Percentiles rank a stretch among this genome's conserved stretches.
phyloP scores from a whole-genome alignment of 2,113 vertebrate species.

The Poeciliopsis prolifica region DNA sequence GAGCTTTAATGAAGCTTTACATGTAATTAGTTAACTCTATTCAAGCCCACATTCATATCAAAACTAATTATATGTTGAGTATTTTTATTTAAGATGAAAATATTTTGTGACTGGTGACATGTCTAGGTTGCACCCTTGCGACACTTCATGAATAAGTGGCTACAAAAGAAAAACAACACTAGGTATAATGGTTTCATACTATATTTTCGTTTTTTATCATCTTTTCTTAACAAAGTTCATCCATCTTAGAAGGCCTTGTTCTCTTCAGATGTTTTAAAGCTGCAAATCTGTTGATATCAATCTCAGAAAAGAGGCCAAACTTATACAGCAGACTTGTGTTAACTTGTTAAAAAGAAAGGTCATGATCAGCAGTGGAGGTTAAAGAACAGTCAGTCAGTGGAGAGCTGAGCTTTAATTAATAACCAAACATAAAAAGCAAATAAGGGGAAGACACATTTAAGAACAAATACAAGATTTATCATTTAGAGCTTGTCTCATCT shows the following conservation, averaged over 20 bases:
- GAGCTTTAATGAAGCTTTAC: too few relatives aligned
- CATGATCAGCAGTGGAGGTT: background rate
- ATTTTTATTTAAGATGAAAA: too few relatives aligned
- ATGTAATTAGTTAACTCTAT: too few relatives aligned
- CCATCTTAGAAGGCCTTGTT: background rate
- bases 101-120: too few relatives aligned
- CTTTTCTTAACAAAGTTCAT: too few relatives aligned
- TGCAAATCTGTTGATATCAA: background rate
- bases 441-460: background rate
- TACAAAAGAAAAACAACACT: too few relatives aligned
- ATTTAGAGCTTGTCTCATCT: background rate
- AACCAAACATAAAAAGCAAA: conserved; percentile 18
- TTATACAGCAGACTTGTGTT: background rate
- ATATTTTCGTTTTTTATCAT: too few relatives aligned
- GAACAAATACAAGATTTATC: background rate
- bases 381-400: conserved; percentile 7
- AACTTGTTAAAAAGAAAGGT: background rate
- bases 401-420: conserved; percentile 10
- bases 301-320: background rate
- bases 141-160: too few relatives aligned
- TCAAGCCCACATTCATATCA: too few relatives aligned
- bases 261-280: background rate
- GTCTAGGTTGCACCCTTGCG: too few relatives aligned
- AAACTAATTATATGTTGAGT: too few relatives aligned
- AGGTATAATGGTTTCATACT: too few relatives aligned